Percentiles rank a stretch among this genome's conserved stretches.
phyloP scores from a whole-genome alignment of 2,797 vertebrate genomes.

The Cottoperca gobio region DNA sequence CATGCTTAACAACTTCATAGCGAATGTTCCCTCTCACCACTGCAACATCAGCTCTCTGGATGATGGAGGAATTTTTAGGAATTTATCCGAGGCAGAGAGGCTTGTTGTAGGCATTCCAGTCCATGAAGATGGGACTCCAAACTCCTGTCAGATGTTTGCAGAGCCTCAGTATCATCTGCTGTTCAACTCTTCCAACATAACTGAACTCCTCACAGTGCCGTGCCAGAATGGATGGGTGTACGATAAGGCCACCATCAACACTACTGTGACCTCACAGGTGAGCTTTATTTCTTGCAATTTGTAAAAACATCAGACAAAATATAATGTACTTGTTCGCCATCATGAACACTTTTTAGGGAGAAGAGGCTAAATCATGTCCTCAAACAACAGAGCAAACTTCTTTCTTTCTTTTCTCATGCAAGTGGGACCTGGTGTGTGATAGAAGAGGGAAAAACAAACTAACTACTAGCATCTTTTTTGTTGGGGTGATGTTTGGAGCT shows the following conservation, averaged over 20 bases:
- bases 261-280: constrained; percentile 92
- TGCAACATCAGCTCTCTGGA: constrained; percentile 84
- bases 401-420: constrained; percentile 11
- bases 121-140: constrained; percentile 82
- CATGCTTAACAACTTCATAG: constrained; percentile 88
- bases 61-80: constrained; percentile 65
- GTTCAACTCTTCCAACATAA: constrained; percentile 64
- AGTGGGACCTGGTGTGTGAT: constrained; percentile 86
- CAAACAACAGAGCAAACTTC: neutral
- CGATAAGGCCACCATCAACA: constrained; percentile 87
- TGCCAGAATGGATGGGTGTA: constrained; percentile 92
- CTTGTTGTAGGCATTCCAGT: constrained; percentile 84
- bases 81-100: constrained; percentile 84
- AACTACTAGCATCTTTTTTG: constrained; percentile 82
- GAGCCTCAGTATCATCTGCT: constrained; percentile 81
- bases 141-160: constrained; percentile 88
- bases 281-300: constrained; percentile 2
- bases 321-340: neutral
- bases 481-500: constrained; percentile 85
- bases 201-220: constrained; percentile 31
- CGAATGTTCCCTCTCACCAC: constrained; percentile 85
- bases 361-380: neutral
- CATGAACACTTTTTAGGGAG: neutral
- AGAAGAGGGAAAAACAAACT: constrained; percentile 78
- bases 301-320: neutral